Evolutionary conservation across 2,113 vertebrate species (phyloP), one percentile per base, ranked within the genome.

Genomic region (Gopherus flavomarginatus): DNA sequence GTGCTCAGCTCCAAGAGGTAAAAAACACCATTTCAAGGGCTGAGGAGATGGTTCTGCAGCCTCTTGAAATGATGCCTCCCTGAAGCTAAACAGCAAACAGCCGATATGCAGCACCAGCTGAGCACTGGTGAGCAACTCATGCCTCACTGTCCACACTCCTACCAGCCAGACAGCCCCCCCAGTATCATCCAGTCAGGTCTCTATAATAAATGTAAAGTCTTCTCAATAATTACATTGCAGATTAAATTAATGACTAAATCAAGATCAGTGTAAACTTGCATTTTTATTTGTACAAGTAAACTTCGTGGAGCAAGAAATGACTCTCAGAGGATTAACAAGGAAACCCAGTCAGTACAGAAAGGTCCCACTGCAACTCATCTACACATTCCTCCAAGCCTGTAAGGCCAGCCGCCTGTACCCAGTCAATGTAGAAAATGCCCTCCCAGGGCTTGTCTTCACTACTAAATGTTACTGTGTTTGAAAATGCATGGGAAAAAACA

Each of bases 41-140:
- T 85, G 75, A 42, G 65, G 42, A 90, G 92, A 52, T 42, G 65
- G 86, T 44, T 93, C 82, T 93, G 57, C 47, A 53, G 49, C 5
- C 0, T 53, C 72, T 86, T 52, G 87, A 79, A 2, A 22, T 50
- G 17, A 1, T 4, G 79, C n/a, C 9, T 6, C 6, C 38, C 1
- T 0, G 1, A 62, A 9, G 44, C 44, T 91, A 53, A 91, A 93
- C 57, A 65, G 78, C 87, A 19, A 72, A 42, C 83, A 53, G 81
- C 6, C 35, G 35, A 91, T 38, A 19, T 38, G 54, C 79, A 88
- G 21, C 57, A 31, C 13, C 59, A 62, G 29, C 29, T 62, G 29
- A 47, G 86, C 53, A 38, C n/a, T 87, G 91, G 85, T 42, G 0
- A 90, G 78, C 44, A 83, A 1, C 13, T 0, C 2, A 35, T 88